These are phyloP conservation scores for Calephelis virginiensis DNA, from an alignment of 1,140 invertebrate genomes.

Conservation along the genomic window DNA sequence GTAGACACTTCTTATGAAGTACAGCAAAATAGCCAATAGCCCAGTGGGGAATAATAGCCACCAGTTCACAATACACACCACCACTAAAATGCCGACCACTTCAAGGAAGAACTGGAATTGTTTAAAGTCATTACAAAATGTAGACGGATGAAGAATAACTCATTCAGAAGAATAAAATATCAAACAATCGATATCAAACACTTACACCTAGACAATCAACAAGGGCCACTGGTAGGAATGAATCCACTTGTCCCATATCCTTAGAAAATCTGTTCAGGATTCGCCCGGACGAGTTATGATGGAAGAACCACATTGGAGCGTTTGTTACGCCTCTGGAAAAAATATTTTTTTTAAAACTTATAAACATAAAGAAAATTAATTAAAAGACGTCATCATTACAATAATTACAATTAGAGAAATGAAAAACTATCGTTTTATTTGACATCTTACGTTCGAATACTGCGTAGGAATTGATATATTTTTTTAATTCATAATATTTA, in stretches of 20 bases:
- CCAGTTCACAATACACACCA: slow-evolving; percentile 89
- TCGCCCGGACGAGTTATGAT: slow-evolving; percentile 86
- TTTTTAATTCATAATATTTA: too few relatives aligned
- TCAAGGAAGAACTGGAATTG: slow-evolving; percentile 81
- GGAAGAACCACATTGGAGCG: slow-evolving; percentile 91
- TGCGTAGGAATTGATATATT: too few relatives aligned
- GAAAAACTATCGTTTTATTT: too few relatives aligned
- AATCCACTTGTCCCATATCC: slow-evolving; percentile 89
- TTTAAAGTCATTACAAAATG: not conserved
- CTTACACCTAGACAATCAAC: slow-evolving; percentile 83
- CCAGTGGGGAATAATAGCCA: slow-evolving; percentile 88
- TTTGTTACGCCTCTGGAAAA: slow-evolving; percentile 78
- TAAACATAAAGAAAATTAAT: too few relatives aligned
- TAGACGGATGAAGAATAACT: too few relatives aligned
- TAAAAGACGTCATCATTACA: too few relatives aligned
- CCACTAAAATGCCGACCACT: slow-evolving; percentile 82
- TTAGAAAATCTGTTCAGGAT: slow-evolving; percentile 90
- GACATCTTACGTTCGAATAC: too few relatives aligned
- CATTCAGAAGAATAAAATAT: too few relatives aligned
- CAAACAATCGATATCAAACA: slow-evolving; percentile 1
- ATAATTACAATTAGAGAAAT: too few relatives aligned
- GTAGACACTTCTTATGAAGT: slow-evolving; percentile 86
- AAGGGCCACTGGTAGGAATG: slow-evolving; percentile 84
- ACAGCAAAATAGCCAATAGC: slow-evolving; percentile 83
- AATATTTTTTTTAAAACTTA: not conserved